Conservation (phyloP, 2,797 vertebrate species). For the Diplodus sargus region DNA sequence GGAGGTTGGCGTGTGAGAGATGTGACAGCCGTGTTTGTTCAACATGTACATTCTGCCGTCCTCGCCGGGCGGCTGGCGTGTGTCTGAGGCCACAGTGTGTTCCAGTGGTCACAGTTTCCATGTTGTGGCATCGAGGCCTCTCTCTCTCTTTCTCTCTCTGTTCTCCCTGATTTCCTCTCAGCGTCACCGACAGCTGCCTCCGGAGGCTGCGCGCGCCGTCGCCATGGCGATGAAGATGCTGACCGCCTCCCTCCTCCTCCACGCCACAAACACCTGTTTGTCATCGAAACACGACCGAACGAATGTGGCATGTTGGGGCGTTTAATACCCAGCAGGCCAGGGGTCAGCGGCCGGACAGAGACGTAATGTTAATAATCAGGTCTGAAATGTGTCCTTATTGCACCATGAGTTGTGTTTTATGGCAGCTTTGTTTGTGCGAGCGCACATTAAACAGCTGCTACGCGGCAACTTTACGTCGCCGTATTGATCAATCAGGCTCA, state of each 20-base stretch:
- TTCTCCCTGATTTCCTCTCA: slow-evolving; percentile 34
- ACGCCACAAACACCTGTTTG: slow-evolving; percentile 34
- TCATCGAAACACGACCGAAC: background rate
- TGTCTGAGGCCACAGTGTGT: slow-evolving; percentile 6
- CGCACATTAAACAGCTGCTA: slow-evolving; percentile 2
- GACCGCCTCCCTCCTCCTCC: background rate
- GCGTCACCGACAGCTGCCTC: slow-evolving; percentile 25
- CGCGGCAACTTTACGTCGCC: background rate
- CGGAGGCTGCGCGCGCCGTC: background rate
- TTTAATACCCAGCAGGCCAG: background rate
- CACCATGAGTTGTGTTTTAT: slow-evolving; percentile 1
- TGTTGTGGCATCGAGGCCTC: background rate
- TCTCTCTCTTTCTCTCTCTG: background rate
- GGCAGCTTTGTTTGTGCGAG: background rate
- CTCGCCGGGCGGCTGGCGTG: slow-evolving; percentile 32
- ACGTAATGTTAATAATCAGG: background rate
- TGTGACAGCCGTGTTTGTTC: slow-evolving; percentile 40
- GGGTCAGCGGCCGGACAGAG: slow-evolving; percentile 19
- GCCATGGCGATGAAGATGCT: slow-evolving; percentile 43
- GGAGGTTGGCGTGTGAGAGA: slow-evolving; percentile 24
- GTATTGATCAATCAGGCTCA: background rate
- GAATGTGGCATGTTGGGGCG: slow-evolving; percentile 2
- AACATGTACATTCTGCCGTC: slow-evolving; percentile 35
- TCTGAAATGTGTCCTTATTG: slow-evolving; percentile 19
- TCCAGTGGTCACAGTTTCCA: slow-evolving; percentile 52